Base-by-base conservation (phyloP, 2,797 vertebrate genomes). In the Monodelphis domestica region DNA sequence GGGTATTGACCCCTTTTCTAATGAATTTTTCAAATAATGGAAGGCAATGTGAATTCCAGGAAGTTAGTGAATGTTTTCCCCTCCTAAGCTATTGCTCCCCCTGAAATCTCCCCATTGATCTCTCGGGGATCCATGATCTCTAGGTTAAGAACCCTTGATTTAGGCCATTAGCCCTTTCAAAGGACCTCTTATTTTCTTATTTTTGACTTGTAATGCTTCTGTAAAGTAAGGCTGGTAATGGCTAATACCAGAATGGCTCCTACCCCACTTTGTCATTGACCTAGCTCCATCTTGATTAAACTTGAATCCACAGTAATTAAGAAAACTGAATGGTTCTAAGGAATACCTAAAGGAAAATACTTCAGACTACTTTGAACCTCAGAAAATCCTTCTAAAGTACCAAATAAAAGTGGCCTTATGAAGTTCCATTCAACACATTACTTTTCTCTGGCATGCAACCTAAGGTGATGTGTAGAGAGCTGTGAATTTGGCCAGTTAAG, bases 331-430 rank as follows among this genome's bases (percentile, higher is more conserved):
- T 70, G n/a, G 12, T 54, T 78, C 21, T 78, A 91, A 94, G 33
- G 52, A 96, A 93, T 53, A 91, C 70, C 24, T 53, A 93, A 78
- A 89, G 56, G 12, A 88, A 95, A 95, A 95, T 29, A 53, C 87
- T 54, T 93, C 12, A 92, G 93, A 78, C 70, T 4, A 54, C 29
- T 88, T 94, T 90, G 45, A 52, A 91, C 89, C 89, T 29, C 21
- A 70, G 93, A 90, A 87, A 93, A 70, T 55, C 14, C 21, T 78
- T 78, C 21, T n/a, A 45, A 78, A 78, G 45, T 24, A 45, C 70
- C 21, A 45, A 56, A 56, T 29, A 56, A 56, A 95, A 92, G 6
- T 70, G 24, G 6, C 33, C 50, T 78, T 78, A 54, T 93, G 89
- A 84, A 88, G 4, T 50, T 70, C 93, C 92, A 93, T 89, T 92